Conservation (phyloP, 1,140 invertebrate genomes). For the Oncopodura yosiiana region DNA sequence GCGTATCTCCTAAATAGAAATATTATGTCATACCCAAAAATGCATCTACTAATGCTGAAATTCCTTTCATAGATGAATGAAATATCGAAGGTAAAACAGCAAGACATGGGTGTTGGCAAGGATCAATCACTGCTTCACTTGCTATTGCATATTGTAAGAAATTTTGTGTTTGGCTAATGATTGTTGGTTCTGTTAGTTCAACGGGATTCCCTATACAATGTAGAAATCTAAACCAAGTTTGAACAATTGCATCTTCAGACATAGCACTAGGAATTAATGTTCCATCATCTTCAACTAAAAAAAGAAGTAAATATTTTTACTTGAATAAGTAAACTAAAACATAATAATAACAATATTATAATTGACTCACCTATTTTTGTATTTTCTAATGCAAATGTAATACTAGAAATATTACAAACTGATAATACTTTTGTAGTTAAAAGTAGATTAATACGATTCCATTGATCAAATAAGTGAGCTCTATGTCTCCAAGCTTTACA, state of each 20-base stretch:
- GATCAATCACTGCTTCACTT: constrained; percentile 60
- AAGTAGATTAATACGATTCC: constrained; percentile 84
- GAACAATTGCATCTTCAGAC: constrained; percentile 76
- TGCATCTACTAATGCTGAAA: constrained; percentile 86
- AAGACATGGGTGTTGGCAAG: constrained; percentile 85
- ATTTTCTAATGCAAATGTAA: constrained; percentile 83
- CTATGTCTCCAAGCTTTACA: constrained; percentile 88
- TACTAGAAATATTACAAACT: too few species aligned
- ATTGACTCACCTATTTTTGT: constrained; percentile 46
- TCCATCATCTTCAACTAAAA: constrained; percentile 70
- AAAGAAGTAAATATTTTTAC: constrained; percentile 23
- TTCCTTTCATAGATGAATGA: constrained; percentile 82
- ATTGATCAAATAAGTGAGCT: constrained; percentile 81
- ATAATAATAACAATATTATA: not conserved
- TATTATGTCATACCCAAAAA: constrained; percentile 65
- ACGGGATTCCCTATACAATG: constrained; percentile 90
- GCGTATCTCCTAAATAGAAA: too few species aligned
- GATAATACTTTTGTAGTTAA: constrained; percentile 75
- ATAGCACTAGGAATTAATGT: constrained; percentile 70
- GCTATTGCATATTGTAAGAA: constrained; percentile 64
- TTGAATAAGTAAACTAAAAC: not conserved
- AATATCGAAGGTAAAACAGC: constrained; percentile 77
- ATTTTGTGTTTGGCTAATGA: constrained; percentile 74
- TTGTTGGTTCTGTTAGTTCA: constrained; percentile 73
- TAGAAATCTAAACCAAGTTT: constrained; percentile 88